Evolutionary conservation across 2,113 vertebrate genomes (phyloP), one percentile per base, ranked within the genome.

Genomic region (Eurypyga helias): DNA sequence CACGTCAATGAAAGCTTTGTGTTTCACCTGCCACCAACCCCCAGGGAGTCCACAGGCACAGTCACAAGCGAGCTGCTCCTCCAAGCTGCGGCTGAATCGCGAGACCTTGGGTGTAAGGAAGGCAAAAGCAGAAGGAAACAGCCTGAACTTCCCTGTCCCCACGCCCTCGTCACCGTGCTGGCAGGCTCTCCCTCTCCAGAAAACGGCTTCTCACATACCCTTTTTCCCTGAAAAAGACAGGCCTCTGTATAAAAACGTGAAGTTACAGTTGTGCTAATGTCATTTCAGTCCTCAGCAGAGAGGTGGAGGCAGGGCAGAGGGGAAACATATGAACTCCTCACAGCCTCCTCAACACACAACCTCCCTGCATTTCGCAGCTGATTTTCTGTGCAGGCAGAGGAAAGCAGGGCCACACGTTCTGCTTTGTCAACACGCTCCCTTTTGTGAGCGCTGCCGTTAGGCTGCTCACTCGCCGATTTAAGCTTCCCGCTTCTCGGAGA

Each of bases 401-500:
- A 55, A 64, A 89, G 75, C 79, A 43, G 76, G 36, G n/a, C 55
- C 9, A 16, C 82, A 94, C 0, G 4, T 67, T 29, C 83, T 84
- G 73, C 1, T 79, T 65, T 70, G 65, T n/a, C 88, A 94, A 83
- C 75, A 83, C 62, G 84, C 84, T 91, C 43, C 80, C 72, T 93
- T 43, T 36, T 36, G 81, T 34, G 18, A 87, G 73, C 0, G 45
- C 38, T 38, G 87, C 41, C 28, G 3, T 34, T 34, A 29, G n/a
- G 6, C 79, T 60, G 91, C 83, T 93, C 75, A 2, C 71, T 75
- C 54, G 2, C 82, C 36, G 33, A 36, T 91, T 96, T 90, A 92
- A 96, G 90, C 96, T 92, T 90, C 96, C 78, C 87, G 3, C 91
- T 88, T 77, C 75, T 24, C 82, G 80, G 75, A 83, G 85, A 94